A percentile compares a stretch with the other conserved stretches of the same genome.
These are phyloP conservation scores for Copidosoma floridanum DNA, from an alignment of 1,140 invertebrate species.

Conservation along the genomic window DNA sequence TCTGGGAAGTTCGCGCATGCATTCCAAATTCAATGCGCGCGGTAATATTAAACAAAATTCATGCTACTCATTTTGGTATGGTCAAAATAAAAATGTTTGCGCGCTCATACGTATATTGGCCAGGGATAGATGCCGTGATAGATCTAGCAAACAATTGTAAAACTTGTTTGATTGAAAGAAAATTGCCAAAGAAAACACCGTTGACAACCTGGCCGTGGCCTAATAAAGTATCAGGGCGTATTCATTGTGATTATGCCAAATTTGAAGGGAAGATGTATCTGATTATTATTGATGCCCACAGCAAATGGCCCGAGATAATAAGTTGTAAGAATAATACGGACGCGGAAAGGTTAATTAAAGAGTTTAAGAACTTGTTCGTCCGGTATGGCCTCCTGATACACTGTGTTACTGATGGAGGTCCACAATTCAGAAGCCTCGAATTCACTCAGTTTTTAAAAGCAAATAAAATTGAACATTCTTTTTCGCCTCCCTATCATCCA, in stretches of 20 bases:
- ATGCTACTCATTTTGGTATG: too few relatives aligned
- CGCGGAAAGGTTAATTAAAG: slow-evolving; percentile 25
- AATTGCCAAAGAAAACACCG: slow-evolving; percentile 31
- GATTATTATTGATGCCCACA: too few relatives aligned
- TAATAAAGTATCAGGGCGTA: slow-evolving; percentile 9
- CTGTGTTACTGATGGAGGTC: too few relatives aligned
- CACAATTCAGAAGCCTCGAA: too few relatives aligned
- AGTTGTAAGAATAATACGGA: too few relatives aligned
- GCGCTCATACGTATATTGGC: slow-evolving; percentile 31
- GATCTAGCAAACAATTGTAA: slow-evolving; percentile 30
- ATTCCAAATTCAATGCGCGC: slow-evolving; percentile 8
- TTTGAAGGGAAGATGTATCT: slow-evolving; percentile 29
- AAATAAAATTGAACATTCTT: too few relatives aligned
- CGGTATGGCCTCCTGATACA: slow-evolving; percentile 30
- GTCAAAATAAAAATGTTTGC: slow-evolving; percentile 9
- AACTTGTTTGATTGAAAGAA: slow-evolving; percentile 37
- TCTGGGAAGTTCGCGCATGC: too few relatives aligned
- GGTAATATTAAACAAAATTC: too few relatives aligned
- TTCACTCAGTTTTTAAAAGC: too few relatives aligned
- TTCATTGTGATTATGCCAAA: slow-evolving; percentile 14
- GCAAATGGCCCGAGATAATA: too few relatives aligned
- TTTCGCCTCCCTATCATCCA: too few relatives aligned
- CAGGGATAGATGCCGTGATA: slow-evolving; percentile 44
- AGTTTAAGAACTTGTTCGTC: slow-evolving; percentile 12
- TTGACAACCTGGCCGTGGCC: slow-evolving; percentile 50